Evolutionary conservation across 2,888 invertebrate genomes (phyloP).

Genomic region (Pimpla rufipes): DNA sequence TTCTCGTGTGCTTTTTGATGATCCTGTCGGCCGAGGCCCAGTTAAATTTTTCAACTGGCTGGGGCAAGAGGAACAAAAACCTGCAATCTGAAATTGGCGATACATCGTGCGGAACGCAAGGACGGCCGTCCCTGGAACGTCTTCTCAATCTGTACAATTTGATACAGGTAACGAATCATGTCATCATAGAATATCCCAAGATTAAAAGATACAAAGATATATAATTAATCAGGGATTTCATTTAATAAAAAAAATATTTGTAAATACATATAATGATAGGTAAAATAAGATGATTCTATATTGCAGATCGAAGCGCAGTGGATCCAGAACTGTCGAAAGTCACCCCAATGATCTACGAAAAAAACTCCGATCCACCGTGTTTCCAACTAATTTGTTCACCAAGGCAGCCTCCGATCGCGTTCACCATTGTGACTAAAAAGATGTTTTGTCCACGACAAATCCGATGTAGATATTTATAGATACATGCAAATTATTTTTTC

Average conservation of each 20-base stretch:
- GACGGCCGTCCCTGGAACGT: slow-evolving; percentile 74
- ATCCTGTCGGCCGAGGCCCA: slow-evolving; percentile 74
- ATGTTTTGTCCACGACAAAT: slow-evolving; percentile 28
- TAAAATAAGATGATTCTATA: slow-evolving; percentile 11
- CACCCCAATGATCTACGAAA: slow-evolving; percentile 66
- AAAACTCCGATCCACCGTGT: slow-evolving; percentile 14
- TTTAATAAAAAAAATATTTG: no score
- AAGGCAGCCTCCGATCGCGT: slow-evolving; percentile 37
- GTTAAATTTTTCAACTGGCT: slow-evolving; percentile 81
- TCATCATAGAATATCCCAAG: not conserved
- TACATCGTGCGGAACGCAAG: slow-evolving; percentile 66
- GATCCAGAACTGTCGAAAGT: slow-evolving; percentile 75
- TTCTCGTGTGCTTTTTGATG: slow-evolving; percentile 67
- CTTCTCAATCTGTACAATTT: slow-evolving; percentile 75
- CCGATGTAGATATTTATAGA: slow-evolving; percentile 38
- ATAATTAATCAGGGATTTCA: no score
- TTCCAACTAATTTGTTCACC: slow-evolving; percentile 39
- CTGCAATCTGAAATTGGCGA: slow-evolving; percentile 60
- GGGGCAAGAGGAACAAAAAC: slow-evolving; percentile 79
- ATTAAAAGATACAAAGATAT: no score
- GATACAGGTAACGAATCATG: slow-evolving; percentile 73
- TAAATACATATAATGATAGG: not conserved
- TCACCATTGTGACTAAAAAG: not conserved
- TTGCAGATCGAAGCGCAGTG: slow-evolving; percentile 77
- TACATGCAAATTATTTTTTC: not conserved